Evolutionary conservation across 2,113 vertebrate genomes (phyloP).

Genomic region (Gambusia holbrooki): DNA sequence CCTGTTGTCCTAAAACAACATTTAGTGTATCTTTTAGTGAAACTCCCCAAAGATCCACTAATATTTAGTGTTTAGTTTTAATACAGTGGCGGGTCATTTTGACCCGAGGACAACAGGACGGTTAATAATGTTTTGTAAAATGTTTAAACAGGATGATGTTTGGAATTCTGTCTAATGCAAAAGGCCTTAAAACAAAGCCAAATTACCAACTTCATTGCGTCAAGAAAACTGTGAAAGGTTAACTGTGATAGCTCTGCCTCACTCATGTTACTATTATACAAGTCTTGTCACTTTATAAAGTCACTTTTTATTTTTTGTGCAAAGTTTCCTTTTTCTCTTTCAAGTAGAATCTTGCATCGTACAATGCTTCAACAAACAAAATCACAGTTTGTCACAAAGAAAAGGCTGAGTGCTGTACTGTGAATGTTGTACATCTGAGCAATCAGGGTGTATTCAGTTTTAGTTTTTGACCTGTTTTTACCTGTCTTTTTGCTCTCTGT

Average conservation of each 20-base stretch:
- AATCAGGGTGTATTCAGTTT: slow-evolving; percentile 9
- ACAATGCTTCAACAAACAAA: slow-evolving; percentile 18
- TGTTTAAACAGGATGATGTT: too few species aligned
- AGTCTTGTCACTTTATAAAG: background rate
- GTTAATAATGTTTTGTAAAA: too few species aligned
- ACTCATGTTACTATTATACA: background rate
- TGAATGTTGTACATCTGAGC: background rate
- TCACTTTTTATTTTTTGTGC: background rate
- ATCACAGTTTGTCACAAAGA: background rate
- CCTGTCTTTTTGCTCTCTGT: background rate
- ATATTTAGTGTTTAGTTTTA: too few species aligned
- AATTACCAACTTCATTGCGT: too few species aligned
- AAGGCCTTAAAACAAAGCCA: too few species aligned
- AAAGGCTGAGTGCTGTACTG: background rate
- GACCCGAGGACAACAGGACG: too few species aligned
- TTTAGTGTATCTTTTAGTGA: too few species aligned
- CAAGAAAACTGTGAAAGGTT: background rate
- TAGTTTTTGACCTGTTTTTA: background rate
- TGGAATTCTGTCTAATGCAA: too few species aligned
- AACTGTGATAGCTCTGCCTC: background rate
- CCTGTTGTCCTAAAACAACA: too few species aligned
- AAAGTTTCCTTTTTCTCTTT: background rate
- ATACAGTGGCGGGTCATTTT: too few species aligned
- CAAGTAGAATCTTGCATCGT: too few species aligned
- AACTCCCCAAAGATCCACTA: too few species aligned